These are phyloP conservation scores for Monopterus albus DNA, from an alignment of 2,113 vertebrate species.

Conservation along the genomic window DNA sequence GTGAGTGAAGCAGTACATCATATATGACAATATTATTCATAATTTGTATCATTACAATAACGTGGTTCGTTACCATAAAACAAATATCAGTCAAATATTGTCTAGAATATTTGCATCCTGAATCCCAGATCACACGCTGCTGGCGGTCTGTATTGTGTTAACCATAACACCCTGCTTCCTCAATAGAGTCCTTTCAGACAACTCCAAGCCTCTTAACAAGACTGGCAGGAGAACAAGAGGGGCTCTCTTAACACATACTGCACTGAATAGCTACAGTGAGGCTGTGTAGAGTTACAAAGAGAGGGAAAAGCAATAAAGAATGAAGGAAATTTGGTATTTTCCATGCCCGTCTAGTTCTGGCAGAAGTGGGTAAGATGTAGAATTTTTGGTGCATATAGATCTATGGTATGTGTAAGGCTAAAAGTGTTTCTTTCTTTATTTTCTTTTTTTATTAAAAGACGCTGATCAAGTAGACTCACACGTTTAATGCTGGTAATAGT, in stretches of 20 bases:
- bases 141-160: slow-evolving; percentile 57
- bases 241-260: slow-evolving; percentile 36
- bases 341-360: too few relatives aligned
- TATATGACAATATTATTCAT: slow-evolving; percentile 20
- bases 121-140: slow-evolving; percentile 50
- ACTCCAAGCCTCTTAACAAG: slow-evolving; percentile 58
- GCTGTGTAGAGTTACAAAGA: slow-evolving; percentile 27
- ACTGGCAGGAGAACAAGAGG: slow-evolving; percentile 64
- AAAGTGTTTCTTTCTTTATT: too few relatives aligned
- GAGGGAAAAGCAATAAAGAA: background rate
- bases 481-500: too few relatives aligned
- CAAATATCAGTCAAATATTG: background rate
- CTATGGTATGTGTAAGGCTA: too few relatives aligned
- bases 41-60: slow-evolving; percentile 4
- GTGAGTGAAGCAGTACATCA: slow-evolving; percentile 53
- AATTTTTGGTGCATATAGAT: too few relatives aligned
- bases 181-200: slow-evolving; percentile 60
- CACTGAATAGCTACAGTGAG: slow-evolving; percentile 51
- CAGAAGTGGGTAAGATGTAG: too few relatives aligned
- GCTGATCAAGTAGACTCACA: too few relatives aligned
- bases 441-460: too few relatives aligned
- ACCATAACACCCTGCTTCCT: slow-evolving; percentile 64
- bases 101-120: slow-evolving; percentile 52
- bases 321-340: background rate
- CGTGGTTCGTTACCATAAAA: background rate